Evolutionary conservation across 1,140 invertebrate genomes (phyloP).

Genomic region (Luehdorfia chinensis): DNA sequence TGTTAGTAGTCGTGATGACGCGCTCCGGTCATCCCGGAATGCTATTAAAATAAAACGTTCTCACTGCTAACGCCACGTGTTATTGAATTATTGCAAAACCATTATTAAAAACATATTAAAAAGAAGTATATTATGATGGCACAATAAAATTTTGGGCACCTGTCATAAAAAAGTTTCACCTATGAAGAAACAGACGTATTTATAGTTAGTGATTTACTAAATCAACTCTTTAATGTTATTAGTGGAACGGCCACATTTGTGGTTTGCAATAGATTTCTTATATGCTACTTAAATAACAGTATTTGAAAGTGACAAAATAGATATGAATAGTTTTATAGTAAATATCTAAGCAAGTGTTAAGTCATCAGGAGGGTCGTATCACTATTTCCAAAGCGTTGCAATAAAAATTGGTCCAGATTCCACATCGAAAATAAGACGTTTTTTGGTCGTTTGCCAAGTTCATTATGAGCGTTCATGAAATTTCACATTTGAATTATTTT

Average conservation of each 20-base stretch:
- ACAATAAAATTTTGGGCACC: conserved; percentile 48
- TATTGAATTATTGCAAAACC: conserved; percentile 36
- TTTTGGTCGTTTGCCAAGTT: conserved; percentile 75
- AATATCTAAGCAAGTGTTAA: conserved; percentile 20
- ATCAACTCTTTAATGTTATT: conserved; percentile 2
- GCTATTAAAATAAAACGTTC: conserved; percentile 47
- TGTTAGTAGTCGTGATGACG: conserved; percentile 37
- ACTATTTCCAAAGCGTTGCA: conserved; percentile 68
- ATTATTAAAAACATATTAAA: conserved; percentile 29
- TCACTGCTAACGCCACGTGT: conserved; percentile 44
- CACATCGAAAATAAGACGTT: conserved; percentile 77
- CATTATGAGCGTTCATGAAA: conserved; percentile 77
- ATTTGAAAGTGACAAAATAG: no score
- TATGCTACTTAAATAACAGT: background rate
- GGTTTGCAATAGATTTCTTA: conserved; percentile 4
- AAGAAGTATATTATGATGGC: conserved; percentile 37
- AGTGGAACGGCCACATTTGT: conserved; percentile 5
- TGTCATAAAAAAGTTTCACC: conserved; percentile 26
- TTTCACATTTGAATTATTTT: conserved; percentile 78
- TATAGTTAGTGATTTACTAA: conserved; percentile 22
- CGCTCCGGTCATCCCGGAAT: conserved; percentile 41
- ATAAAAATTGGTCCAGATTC: conserved; percentile 77
- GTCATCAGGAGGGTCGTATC: conserved; percentile 31
- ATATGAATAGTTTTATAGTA: conserved; percentile 1
- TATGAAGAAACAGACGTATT: conserved; percentile 32